Percentiles rank a stretch among this genome's conserved stretches.
phyloP scores from a whole-genome alignment of 2,113 vertebrate genomes.

The Loxodonta africana region DNA sequence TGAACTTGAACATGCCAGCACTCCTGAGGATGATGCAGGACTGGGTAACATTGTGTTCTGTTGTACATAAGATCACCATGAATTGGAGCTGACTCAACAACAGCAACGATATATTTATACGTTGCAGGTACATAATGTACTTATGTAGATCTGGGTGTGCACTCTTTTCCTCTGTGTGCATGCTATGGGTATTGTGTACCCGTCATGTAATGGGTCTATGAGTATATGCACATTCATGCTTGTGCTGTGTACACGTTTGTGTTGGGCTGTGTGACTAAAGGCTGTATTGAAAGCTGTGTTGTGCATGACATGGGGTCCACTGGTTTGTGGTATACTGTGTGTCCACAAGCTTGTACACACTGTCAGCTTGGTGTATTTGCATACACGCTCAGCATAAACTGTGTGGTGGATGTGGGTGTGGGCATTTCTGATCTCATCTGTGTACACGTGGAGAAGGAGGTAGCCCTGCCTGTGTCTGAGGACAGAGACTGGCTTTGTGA shows the following conservation, averaged over 20 bases:
- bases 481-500: neutral
- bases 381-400: fast-evolving
- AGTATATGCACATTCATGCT: neutral
- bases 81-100: neutral
- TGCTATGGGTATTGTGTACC: neutral
- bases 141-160: neutral
- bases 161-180: neutral
- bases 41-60: neutral
- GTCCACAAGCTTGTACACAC: neutral
- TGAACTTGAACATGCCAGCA: neutral
- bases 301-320: neutral
- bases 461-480: neutral
- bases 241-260: neutral
- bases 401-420: neutral
- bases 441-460: neutral
- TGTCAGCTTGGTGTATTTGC: neutral
- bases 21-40: neutral
- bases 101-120: neutral
- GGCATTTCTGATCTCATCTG: neutral
- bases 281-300: neutral
- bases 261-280: neutral
- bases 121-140: fast-evolving
- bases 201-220: neutral
- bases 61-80: neutral
- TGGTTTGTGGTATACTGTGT: neutral